Conservation (phyloP, 2,113 vertebrate genomes). For the Vulpes ferrilata region DNA sequence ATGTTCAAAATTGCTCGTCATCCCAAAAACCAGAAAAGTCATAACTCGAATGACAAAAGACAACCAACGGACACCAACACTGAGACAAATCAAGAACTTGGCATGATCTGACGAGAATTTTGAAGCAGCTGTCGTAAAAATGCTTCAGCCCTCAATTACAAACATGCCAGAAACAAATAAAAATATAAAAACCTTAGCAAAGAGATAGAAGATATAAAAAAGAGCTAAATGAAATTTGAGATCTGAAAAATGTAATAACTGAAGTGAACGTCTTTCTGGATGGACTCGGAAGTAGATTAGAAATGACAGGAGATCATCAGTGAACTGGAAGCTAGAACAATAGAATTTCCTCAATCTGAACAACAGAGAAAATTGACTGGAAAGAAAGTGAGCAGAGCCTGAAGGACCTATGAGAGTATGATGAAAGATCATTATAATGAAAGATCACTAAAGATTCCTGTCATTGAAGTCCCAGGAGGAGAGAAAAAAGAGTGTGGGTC, state of each 20-base stretch:
- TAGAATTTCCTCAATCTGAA: background rate
- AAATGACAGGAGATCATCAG: constrained; percentile 2
- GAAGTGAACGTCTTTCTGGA: constrained; percentile 3
- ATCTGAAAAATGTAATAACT: constrained; percentile 39
- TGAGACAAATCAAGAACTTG: constrained; percentile 24
- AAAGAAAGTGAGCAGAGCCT: background rate
- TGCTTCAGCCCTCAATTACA: background rate
- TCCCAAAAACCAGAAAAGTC: background rate
- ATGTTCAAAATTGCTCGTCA: background rate
- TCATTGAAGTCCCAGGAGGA: background rate
- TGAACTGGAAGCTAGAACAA: constrained; percentile 1
- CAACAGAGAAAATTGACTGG: background rate
- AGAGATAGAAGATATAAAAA: constrained; percentile 24
- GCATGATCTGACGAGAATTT: constrained; percentile 8
- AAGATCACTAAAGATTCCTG: constrained; percentile 30
- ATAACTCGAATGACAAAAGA: background rate
- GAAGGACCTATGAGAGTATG: background rate
- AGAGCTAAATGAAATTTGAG: constrained; percentile 1
- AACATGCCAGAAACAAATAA: constrained; percentile 16
- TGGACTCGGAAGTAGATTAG: background rate
- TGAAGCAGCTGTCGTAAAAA: constrained; percentile 39
- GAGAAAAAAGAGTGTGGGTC: background rate
- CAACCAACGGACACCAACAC: background rate
- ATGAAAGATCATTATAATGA: constrained; percentile 30
- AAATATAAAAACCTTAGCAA: background rate